Evolutionary conservation across 2,888 invertebrate genomes (phyloP).

Genomic region (Nomada ferruginata): DNA sequence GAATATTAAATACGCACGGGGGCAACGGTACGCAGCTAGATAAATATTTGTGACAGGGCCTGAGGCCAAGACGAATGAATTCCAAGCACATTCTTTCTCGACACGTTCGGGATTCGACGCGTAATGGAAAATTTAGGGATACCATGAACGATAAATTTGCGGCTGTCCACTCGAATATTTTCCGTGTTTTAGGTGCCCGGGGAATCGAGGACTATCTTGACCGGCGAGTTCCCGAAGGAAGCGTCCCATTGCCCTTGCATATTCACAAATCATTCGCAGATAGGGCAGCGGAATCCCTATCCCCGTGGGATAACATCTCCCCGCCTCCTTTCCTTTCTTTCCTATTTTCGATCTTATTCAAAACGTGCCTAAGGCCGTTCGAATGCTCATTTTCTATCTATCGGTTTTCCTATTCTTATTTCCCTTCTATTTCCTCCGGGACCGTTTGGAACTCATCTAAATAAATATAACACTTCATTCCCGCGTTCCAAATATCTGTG

Average conservation of each 20-base stretch:
- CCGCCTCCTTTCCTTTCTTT: constrained; percentile 30
- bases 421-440: background rate
- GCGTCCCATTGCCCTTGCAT: constrained; percentile 82
- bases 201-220: constrained; percentile 82
- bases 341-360: constrained; percentile 59
- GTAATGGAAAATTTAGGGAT: constrained; percentile 84
- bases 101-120: constrained; percentile 76
- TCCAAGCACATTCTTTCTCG: constrained; percentile 74
- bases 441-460: background rate
- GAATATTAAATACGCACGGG: background rate
- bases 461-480: background rate
- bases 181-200: constrained; percentile 83
- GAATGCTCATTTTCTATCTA: constrained; percentile 16
- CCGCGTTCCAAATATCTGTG: background rate
- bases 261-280: constrained; percentile 84
- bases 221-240: constrained; percentile 79
- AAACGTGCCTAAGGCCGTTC: constrained; percentile 45
- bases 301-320: constrained; percentile 70
- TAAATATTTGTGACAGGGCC: constrained; percentile 37
- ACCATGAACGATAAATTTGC: constrained; percentile 82
- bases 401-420: constrained; percentile 1
- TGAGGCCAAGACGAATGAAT: constrained; percentile 69
- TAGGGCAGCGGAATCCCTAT: constrained; percentile 75
- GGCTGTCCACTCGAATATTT: constrained; percentile 84
- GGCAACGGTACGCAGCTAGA: constrained; percentile 1